Base-by-base conservation (phyloP, 2,797 vertebrate species). In the Vespertilio murinus region DNA sequence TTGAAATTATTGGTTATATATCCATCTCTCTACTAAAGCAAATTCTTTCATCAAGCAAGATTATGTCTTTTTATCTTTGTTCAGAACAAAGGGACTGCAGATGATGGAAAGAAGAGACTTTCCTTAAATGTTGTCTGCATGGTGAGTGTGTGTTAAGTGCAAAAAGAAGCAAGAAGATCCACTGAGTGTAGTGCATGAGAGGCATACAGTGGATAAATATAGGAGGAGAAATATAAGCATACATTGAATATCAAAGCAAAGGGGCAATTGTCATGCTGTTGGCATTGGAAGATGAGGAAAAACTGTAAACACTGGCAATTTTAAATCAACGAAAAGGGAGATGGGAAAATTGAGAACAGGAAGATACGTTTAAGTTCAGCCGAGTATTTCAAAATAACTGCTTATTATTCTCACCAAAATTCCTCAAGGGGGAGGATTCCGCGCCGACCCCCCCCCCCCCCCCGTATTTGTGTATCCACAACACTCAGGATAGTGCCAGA, bases 341-440 rank as follows among this genome's bases (percentile, higher is more conserved):
- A 73, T 54, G 6, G 7, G 5, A 65, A 96, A 65, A 65, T 40
- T 56, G 79, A 81, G 70, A 88, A 82, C 2, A 17, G 20, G 18
- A 85, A 79, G 45, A 74, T 56, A 78, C 6, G 82, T 74, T 70
- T 67, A 75, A 83, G 45, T 79, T 78, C 49, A 70, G 12, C 23
- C 30, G 12, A 93, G 82, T 42, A 18, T 49, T 91, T 95, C 59
- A 82, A 56, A 87, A 47, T 74, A 54, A 93, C n/a, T 78, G 78
- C n/a, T 75, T 78, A n/a, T 93, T 65, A 59, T 71, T 35, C 67
- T 65, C n/a, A 86, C 8, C n/a, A 93, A 82, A 74, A 79, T 87
- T 82, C 10, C 78, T 65, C n/a, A 38, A 52, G 35, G n/a, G 22
- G 22, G 10, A 2, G 28, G 28, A 14, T 61, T 61, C 11, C 14